Conservation (phyloP, 2,888 invertebrate genomes). For the Machimus atricapillus region DNA sequence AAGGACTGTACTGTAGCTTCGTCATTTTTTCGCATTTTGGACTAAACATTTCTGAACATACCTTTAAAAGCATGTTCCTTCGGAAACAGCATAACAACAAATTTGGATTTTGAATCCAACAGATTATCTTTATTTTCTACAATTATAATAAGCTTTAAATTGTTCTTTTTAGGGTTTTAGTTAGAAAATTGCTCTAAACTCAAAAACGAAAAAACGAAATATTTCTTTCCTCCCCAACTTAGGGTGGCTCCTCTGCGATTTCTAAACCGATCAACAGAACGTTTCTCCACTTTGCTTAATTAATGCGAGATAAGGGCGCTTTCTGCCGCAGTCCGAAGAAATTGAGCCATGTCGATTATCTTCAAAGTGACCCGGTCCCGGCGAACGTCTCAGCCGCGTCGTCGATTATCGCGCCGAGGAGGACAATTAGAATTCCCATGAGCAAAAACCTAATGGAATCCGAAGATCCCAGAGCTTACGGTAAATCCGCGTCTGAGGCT, state of each 20-base stretch:
- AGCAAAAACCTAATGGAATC: constrained; percentile 26
- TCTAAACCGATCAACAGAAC: background rate
- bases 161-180: too few species aligned
- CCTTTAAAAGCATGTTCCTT: too few species aligned
- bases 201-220: too few species aligned
- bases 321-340: background rate
- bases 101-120: too few species aligned
- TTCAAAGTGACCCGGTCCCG: background rate
- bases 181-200: too few species aligned
- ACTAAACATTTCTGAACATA: too few species aligned
- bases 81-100: too few species aligned
- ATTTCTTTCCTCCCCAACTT: too few species aligned
- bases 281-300: background rate
- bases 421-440: constrained; percentile 17
- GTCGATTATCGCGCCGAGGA: background rate
- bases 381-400: background rate
- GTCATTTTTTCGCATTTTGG: too few species aligned
- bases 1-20: too few species aligned
- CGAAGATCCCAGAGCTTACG: constrained; percentile 2
- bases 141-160: too few species aligned
- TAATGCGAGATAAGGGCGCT: background rate
- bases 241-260: background rate
- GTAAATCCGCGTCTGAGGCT: background rate
- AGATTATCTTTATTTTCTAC: too few species aligned
- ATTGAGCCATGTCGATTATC: background rate